Percentiles rank a stretch among this genome's conserved stretches.
Conservation (phyloP, 2,888 invertebrate genomes). For the Heliconius charithonia region DNA sequence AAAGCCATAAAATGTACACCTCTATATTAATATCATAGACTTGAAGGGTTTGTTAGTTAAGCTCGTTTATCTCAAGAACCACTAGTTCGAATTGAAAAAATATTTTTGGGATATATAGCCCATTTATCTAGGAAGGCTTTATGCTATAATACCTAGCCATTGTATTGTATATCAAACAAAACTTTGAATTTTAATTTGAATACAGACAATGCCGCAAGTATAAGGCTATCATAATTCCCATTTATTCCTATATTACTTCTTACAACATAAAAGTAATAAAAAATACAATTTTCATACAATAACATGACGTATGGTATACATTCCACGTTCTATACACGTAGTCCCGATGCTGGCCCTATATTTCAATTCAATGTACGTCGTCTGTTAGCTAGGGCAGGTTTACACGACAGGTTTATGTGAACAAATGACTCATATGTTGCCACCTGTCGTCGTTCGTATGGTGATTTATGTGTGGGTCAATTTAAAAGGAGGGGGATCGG, state of each 20-base stretch:
- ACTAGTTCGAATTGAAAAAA: no score
- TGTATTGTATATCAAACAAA: neutral
- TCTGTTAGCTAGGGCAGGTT: constrained; percentile 41
- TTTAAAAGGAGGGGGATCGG: neutral
- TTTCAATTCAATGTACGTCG: constrained; percentile 38
- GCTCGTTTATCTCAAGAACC: no score
- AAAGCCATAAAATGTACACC: neutral
- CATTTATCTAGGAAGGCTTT: neutral
- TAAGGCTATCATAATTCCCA: neutral
- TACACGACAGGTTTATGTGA: constrained; percentile 46
- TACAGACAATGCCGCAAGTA: neutral
- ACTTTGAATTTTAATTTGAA: neutral
- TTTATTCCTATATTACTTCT: constrained; percentile 3
- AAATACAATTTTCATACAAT: constrained; percentile 24
- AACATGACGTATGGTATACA: constrained; percentile 23
- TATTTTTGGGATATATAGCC: neutral
- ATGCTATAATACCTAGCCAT: no score
- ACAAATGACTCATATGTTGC: constrained; percentile 44
- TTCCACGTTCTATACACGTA: constrained; percentile 30
- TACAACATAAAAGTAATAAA: constrained; percentile 7
- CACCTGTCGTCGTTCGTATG: constrained; percentile 71
- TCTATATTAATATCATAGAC: no score
- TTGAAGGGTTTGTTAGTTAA: no score
- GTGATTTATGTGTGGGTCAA: constrained; percentile 20
- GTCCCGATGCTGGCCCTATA: constrained; percentile 33